Evolutionary conservation across 2,888 invertebrate genomes (phyloP), one percentile per base, ranked within the genome.

Genomic region (Deilephila elpenor): DNA sequence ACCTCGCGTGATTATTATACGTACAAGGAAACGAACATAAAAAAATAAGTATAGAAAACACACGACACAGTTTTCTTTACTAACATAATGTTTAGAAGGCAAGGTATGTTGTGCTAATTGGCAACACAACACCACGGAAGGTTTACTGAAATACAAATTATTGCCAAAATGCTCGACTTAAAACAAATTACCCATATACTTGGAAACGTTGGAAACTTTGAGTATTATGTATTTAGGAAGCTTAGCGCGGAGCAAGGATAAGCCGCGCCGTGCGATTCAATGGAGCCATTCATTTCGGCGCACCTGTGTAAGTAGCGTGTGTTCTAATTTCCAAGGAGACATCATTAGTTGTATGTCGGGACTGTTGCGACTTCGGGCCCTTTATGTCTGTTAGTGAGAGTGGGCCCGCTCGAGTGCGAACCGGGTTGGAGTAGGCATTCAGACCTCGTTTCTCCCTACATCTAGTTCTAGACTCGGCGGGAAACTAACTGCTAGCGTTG

Each of bases 281-380:
- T 51, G 25, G 67, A 17, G 67, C 29, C 51, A 67, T 67, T 67
- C 67, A 67, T 67, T 51, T 25, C 51, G 44, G 67, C 51, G 67
- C 67, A 67, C 67, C 67, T 67, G 67, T 67, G 67, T 67, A 67
- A 25, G 67, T 67, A 67, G 67, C 77, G 75, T 78, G 77, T 75
- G 75, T 74, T 77, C 77, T 77, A 78, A 80, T 67, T 73, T 67
- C 25, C 37, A 73, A 74, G 74, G 70, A 73, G 72, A 78, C 80
- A 76, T 78, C 79, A 78, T 78, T 81, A 78, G 75, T 73, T 64
- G 59, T 73, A 73, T 37, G 72, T 72, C 72, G 72, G 56, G 25
- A 67, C 25, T 25, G 67, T 51, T 51, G 25, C 51, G 51, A 67
- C 67, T 67, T 25, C 29, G 67, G 20, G 25, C 25, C 67, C 25